Percentiles rank a stretch among this genome's conserved stretches.
Evolutionary conservation across 2,797 vertebrate genomes (phyloP).

Genomic region (Aerospiza tachiro): DNA sequence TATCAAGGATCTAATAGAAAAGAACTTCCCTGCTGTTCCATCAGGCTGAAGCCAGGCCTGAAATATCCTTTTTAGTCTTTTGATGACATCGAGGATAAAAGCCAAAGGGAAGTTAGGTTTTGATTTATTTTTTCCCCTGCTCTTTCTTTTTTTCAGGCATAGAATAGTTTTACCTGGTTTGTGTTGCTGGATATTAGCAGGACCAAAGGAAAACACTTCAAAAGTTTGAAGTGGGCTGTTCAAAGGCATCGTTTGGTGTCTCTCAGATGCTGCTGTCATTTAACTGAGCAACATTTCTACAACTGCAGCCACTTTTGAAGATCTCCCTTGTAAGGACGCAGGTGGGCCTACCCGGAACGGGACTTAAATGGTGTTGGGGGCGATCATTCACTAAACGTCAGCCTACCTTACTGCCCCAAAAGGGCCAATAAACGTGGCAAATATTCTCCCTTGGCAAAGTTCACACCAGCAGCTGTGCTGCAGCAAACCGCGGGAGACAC

Average conservation of each 20-base stretch:
- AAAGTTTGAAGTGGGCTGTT: neutral
- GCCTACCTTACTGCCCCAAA: neutral
- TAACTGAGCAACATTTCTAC: neutral
- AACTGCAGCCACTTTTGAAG: neutral
- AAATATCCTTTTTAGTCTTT: constrained; percentile 60
- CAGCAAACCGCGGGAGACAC: neutral
- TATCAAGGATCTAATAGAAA: constrained; percentile 61
- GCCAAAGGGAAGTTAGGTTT: constrained; percentile 52
- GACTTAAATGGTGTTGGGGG: neutral
- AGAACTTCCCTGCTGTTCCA: constrained; percentile 67
- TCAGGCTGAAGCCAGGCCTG: constrained; percentile 34
- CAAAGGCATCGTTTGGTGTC: neutral
- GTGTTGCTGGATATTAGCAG: neutral
- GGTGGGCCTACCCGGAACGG: neutral
- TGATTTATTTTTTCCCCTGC: constrained; percentile 40
- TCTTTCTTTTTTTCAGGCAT: neutral
- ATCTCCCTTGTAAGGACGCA: neutral
- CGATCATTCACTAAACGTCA: neutral
- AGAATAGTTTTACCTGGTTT: constrained; percentile 46
- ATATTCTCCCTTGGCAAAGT: neutral
- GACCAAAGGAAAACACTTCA: constrained; percentile 45
- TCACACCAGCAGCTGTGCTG: neutral
- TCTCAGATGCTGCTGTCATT: neutral
- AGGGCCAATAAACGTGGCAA: neutral
- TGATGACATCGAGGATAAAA: constrained; percentile 64